These are phyloP conservation scores for Drosophila pseudotakahashii DNA, from an alignment of 2,888 invertebrate species.

Conservation along the genomic window DNA sequence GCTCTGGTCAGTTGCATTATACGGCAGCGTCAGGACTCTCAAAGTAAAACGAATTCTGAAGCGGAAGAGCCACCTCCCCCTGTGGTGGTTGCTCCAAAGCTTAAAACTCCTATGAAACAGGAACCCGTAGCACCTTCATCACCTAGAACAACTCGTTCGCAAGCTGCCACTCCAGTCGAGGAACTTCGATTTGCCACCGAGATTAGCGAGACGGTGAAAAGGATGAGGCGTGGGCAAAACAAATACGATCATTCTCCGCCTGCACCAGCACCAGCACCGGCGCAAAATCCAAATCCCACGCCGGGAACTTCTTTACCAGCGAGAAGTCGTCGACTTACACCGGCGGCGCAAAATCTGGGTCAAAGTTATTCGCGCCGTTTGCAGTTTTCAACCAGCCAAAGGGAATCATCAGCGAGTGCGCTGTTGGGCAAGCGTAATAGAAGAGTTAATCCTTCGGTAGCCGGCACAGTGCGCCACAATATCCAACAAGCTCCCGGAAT, in stretches of 20 bases:
- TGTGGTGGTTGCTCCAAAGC: slow-evolving; percentile 8
- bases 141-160: slow-evolving; percentile 69
- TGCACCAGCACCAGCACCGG: slow-evolving; percentile 48
- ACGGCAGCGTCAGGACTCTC: slow-evolving; percentile 84
- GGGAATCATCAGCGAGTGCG: slow-evolving; percentile 10
- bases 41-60: slow-evolving; percentile 81
- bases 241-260: slow-evolving; percentile 80
- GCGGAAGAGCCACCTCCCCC: slow-evolving; percentile 68
- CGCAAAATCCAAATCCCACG: background rate
- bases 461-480: slow-evolving; percentile 21
- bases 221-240: slow-evolving; percentile 82
- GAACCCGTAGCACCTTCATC: slow-evolving; percentile 26
- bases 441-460: slow-evolving; percentile 21
- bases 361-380: slow-evolving; percentile 48
- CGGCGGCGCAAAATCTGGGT: slow-evolving; percentile 21
- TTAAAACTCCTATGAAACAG: slow-evolving; percentile 41
- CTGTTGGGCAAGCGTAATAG: slow-evolving; percentile 57
- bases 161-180: slow-evolving; percentile 79
- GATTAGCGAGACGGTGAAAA: slow-evolving; percentile 83
- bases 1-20: slow-evolving; percentile 91
- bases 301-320: slow-evolving; percentile 21
- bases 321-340: slow-evolving; percentile 56
- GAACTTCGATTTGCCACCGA: slow-evolving; percentile 83
- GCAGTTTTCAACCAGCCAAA: slow-evolving; percentile 31
- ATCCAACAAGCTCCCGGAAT: slow-evolving; percentile 36